Conservation (phyloP, 2,113 vertebrate genomes). For the Coptodon rendalli region DNA sequence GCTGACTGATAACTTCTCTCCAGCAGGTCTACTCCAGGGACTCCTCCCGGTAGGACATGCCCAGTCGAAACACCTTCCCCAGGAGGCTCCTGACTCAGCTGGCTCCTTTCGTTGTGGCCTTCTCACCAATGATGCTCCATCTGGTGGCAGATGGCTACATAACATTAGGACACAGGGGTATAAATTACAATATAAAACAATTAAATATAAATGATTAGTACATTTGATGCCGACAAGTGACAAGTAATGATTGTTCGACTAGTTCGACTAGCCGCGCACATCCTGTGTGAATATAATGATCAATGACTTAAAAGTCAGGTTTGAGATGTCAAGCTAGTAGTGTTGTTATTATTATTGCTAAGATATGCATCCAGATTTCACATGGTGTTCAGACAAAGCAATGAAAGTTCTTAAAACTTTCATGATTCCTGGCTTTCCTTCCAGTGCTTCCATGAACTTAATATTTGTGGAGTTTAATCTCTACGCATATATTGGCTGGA, state of each 20-base stretch:
- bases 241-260: background rate
- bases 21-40: background rate
- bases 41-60: background rate
- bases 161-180: background rate
- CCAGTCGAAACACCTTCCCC: background rate
- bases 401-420: background rate
- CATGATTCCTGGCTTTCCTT: background rate
- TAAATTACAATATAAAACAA: background rate
- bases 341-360: background rate
- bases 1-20: background rate
- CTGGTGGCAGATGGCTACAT: background rate
- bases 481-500: background rate
- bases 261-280: background rate
- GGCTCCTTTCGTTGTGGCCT: background rate
- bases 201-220: background rate
- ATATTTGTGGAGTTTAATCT: background rate
- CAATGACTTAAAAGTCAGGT: background rate
- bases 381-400: background rate
- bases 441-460: background rate
- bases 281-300: background rate
- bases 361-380: background rate
- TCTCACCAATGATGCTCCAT: background rate
- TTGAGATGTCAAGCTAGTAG: background rate
- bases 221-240: background rate
- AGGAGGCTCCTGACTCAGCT: background rate